Evolutionary conservation across 2,888 invertebrate species (phyloP).

Genomic region (Melipona bicolor): DNA sequence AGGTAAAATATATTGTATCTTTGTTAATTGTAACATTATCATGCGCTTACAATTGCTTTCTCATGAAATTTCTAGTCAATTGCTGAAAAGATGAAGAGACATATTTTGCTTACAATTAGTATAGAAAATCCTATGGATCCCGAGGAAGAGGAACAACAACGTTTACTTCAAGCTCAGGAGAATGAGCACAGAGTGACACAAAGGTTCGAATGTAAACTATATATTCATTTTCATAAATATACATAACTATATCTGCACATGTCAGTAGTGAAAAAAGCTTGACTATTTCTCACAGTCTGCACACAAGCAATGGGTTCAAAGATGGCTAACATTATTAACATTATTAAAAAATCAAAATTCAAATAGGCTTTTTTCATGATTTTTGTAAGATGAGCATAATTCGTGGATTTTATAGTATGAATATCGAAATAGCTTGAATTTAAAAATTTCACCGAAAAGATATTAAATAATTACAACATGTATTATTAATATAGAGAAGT

Average conservation of each 20-base stretch:
- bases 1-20: constrained; percentile 85
- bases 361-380: constrained; percentile 29
- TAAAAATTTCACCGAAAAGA: constrained; percentile 53
- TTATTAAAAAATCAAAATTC: constrained; percentile 20
- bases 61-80: constrained; percentile 73
- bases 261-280: constrained; percentile 10
- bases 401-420: constrained; percentile 47
- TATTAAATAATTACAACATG: constrained; percentile 57
- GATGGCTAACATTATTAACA: constrained; percentile 19
- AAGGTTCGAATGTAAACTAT: constrained; percentile 72
- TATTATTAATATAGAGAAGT: constrained; percentile 63
- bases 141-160: constrained; percentile 76
- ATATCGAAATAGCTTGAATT: constrained; percentile 39
- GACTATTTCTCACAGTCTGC: constrained; percentile 33
- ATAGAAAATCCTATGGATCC: constrained; percentile 72
- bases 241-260: constrained; percentile 2
- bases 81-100: constrained; percentile 81
- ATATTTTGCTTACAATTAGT: constrained; percentile 77
- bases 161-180: constrained; percentile 77
- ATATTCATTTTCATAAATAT: not conserved
- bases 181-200: constrained; percentile 76
- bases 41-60: constrained; percentile 8
- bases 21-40: not conserved
- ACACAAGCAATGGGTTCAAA: constrained; percentile 4
- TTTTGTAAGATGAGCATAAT: constrained; percentile 34